phyloP scores from a whole-genome alignment of 2,113 vertebrate species.

The Progne subis region DNA sequence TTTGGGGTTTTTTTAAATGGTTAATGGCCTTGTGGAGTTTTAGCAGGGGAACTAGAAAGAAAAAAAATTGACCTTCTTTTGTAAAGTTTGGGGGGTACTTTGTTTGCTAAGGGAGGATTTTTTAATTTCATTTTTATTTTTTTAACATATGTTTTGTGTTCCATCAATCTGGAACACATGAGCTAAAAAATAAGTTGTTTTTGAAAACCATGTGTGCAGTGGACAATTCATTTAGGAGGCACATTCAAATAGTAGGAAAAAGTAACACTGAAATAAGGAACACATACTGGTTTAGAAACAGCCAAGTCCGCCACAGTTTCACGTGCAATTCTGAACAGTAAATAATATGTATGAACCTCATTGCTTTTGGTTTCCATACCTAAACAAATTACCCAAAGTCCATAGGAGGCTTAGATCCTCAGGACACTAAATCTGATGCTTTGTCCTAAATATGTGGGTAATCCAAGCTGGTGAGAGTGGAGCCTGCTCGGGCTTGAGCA shows the following conservation, averaged over 20 bases:
- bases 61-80: background rate
- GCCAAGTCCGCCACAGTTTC: background rate
- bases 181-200: slow-evolving; percentile 80
- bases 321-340: background rate
- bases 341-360: background rate
- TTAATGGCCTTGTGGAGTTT: background rate
- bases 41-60: background rate
- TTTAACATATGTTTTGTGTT: slow-evolving; percentile 20
- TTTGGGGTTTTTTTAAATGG: background rate
- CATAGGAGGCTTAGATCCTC: background rate
- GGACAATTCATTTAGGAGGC: background rate
- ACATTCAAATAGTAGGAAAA: background rate
- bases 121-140: background rate
- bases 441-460: background rate
- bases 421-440: background rate
- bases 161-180: slow-evolving; percentile 76
- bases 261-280: background rate
- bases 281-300: background rate
- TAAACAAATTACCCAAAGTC: background rate
- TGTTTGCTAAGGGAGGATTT: background rate
- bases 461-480: background rate
- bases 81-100: background rate
- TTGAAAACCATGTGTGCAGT: slow-evolving; percentile 65
- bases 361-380: background rate
- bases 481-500: rapidly evolving